A percentile compares a stretch with the other conserved stretches of the same genome.
Evolutionary conservation across 2,113 vertebrate genomes (phyloP).

Genomic region (Eclectus roratus): DNA sequence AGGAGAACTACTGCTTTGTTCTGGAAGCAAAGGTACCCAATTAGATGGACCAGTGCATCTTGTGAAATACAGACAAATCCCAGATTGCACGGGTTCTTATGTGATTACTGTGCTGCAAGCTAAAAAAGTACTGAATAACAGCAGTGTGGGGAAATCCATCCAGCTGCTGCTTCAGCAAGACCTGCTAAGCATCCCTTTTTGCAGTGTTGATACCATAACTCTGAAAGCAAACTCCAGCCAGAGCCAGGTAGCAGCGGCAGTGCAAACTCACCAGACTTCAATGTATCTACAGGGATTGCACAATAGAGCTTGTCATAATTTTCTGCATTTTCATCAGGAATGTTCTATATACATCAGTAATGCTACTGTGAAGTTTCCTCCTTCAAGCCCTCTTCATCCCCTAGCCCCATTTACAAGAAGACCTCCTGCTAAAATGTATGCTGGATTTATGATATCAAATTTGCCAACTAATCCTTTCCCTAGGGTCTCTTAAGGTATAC

Average conservation of each 20-base stretch:
- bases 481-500: background rate
- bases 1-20: background rate
- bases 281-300: background rate
- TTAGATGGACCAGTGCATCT: background rate
- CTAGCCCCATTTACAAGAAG: background rate
- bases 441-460: background rate
- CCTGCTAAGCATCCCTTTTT: background rate
- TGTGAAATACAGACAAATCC: background rate
- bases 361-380: background rate
- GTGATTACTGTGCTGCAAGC: background rate
- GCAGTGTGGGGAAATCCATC: background rate
- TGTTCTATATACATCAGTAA: background rate
- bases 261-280: background rate
- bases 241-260: background rate
- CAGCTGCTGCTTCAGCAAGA: background rate
- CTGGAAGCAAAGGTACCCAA: background rate
- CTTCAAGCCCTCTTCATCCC: background rate
- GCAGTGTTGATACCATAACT: background rate
- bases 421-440: background rate
- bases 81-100: background rate
- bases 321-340: background rate
- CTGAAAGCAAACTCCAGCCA: background rate
- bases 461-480: background rate
- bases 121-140: background rate
- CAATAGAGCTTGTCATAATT: background rate